phyloP scores from a whole-genome alignment of 2,888 invertebrate genomes.

The Macaria notata region DNA sequence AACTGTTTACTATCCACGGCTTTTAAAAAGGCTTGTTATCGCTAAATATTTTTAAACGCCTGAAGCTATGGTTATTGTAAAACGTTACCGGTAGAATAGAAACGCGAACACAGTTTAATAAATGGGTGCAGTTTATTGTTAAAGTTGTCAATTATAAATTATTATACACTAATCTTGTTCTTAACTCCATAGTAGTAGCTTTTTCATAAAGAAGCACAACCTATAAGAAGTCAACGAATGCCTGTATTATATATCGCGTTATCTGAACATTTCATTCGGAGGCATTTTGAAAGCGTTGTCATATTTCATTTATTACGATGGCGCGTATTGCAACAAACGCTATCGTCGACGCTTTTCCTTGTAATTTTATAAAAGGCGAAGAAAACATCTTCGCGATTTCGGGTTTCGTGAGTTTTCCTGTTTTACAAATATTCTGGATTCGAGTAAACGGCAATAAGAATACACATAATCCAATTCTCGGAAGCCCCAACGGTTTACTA shows the following conservation, averaged over 20 bases:
- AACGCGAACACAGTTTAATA: too few species aligned
- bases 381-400: conserved; percentile 17
- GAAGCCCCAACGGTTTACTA: conserved; percentile 25
- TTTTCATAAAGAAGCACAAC: too few species aligned
- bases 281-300: too few species aligned
- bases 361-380: conserved; percentile 19
- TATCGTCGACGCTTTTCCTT: conserved; percentile 9
- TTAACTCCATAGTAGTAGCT: too few species aligned
- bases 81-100: too few species aligned
- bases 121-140: too few species aligned
- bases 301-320: neutral
- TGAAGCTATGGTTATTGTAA: neutral
- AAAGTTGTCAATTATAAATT: too few species aligned
- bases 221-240: too few species aligned
- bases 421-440: neutral
- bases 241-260: too few species aligned
- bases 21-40: conserved; percentile 14
- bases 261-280: too few species aligned
- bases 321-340: conserved; percentile 11
- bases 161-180: too few species aligned
- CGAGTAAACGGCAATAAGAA: conserved; percentile 4
- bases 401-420: conserved; percentile 13
- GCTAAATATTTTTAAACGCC: conserved; percentile 11
- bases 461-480: conserved; percentile 24
- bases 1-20: conserved; percentile 19